Evolutionary conservation across 2,888 invertebrate genomes (phyloP).

Genomic region (Lasioglossum villosulum): DNA sequence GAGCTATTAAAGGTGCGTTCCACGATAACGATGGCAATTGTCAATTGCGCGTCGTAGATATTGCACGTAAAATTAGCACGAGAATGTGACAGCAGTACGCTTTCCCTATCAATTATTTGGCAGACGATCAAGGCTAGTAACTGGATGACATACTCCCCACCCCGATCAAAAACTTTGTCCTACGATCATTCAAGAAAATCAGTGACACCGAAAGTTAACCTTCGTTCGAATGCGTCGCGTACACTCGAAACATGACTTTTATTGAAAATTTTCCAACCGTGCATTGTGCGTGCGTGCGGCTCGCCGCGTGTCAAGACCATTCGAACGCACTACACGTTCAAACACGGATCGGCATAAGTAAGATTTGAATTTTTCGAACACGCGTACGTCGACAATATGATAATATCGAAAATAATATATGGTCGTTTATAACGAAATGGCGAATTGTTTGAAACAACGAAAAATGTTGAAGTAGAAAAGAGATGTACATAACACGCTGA

Average conservation of each 20-base stretch:
- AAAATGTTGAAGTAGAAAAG: neutral
- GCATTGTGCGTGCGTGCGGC: neutral
- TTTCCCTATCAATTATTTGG: slow-evolving; percentile 82
- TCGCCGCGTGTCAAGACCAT: neutral
- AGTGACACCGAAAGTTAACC: slow-evolving; percentile 4
- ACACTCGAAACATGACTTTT: neutral
- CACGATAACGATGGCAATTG: slow-evolving; percentile 43
- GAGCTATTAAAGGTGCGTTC: slow-evolving; percentile 13
- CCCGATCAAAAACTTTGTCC: slow-evolving; percentile 44
- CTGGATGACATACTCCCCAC: slow-evolving; percentile 74
- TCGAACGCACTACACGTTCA: neutral
- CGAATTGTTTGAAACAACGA: neutral
- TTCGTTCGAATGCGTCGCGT: neutral
- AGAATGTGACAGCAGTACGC: slow-evolving; percentile 76
- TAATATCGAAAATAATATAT: neutral
- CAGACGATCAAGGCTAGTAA: slow-evolving; percentile 82
- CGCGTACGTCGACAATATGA: neutral
- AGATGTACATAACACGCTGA: neutral
- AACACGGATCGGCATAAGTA: neutral
- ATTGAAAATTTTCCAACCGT: neutral
- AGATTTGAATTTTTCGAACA: neutral
- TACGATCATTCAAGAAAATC: slow-evolving; percentile 62
- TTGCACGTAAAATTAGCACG: slow-evolving; percentile 75
- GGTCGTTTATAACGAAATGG: neutral
- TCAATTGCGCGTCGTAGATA: slow-evolving; percentile 68